Conservation (phyloP, 2,797 vertebrate species). For the Paramormyrops hopkinsi region DNA sequence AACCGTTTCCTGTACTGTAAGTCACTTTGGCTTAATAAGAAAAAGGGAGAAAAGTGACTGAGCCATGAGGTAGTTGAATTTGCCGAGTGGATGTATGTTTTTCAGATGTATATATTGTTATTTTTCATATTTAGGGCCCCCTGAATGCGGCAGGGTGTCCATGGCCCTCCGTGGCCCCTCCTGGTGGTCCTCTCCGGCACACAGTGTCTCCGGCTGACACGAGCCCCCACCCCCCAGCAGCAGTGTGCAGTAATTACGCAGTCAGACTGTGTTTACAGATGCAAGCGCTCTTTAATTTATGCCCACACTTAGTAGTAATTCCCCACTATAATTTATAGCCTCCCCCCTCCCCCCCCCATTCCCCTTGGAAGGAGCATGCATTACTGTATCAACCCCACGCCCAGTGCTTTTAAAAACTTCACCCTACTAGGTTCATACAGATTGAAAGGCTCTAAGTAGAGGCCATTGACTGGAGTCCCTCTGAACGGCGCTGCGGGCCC, state of each 20-base stretch:
- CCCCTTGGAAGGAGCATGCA: constrained; percentile 47
- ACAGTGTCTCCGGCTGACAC: constrained; percentile 4
- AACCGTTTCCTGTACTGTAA: not conserved
- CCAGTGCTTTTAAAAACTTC: constrained; percentile 37
- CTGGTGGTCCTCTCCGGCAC: not conserved
- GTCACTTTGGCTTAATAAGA: not conserved
- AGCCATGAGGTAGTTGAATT: not conserved
- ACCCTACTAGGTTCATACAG: constrained; percentile 13
- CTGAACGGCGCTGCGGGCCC: not conserved
- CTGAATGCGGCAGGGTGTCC: not conserved
- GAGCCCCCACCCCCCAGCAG: constrained; percentile 46
- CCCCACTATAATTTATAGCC: constrained; percentile 74
- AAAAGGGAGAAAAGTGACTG: not conserved
- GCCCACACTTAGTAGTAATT: constrained; percentile 65
- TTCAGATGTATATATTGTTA: not conserved
- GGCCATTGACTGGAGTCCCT: constrained; percentile 3
- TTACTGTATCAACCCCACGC: constrained; percentile 46
- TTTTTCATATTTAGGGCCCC: not conserved
- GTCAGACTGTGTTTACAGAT: constrained; percentile 53
- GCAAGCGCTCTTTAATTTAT: constrained; percentile 51
- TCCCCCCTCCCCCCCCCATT: constrained; percentile 51
- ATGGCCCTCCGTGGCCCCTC: not conserved
- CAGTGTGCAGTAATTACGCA: constrained; percentile 48
- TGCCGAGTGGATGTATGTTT: not conserved
- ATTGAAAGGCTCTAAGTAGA: constrained; percentile 9